phyloP scores from a whole-genome alignment of 2,113 vertebrate species.

The Micronycteris hirsuta region DNA sequence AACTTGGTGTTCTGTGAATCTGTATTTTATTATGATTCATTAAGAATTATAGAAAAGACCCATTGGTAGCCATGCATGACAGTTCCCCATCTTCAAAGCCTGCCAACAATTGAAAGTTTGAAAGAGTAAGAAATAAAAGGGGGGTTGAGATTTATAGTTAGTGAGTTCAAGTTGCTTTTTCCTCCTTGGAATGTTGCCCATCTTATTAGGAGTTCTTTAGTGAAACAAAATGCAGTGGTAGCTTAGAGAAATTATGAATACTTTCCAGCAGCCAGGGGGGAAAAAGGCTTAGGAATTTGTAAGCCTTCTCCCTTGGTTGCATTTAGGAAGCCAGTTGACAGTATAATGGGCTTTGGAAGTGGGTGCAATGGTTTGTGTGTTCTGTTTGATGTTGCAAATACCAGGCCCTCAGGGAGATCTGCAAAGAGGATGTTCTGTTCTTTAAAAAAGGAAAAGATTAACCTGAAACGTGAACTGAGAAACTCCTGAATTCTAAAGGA shows the following conservation, averaged over 20 bases:
- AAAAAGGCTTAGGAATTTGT: conserved; percentile 73
- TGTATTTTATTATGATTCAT: conserved; percentile 62
- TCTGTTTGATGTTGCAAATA: conserved; percentile 85
- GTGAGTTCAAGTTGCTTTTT: conserved; percentile 61
- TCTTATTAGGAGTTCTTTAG: conserved; percentile 81
- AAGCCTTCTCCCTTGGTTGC: conserved; percentile 80
- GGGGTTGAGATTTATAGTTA: conserved; percentile 8
- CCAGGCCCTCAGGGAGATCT: conserved; percentile 78
- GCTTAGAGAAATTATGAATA: conserved; percentile 78
- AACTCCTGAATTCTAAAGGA: conserved; percentile 74
- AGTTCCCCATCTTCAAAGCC: conserved; percentile 42
- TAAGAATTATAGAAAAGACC: conserved; percentile 22
- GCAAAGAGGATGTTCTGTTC: conserved; percentile 82
- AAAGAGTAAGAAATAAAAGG: conserved; percentile 2
- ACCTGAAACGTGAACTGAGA: conserved; percentile 82
- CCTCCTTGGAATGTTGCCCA: conserved; percentile 73
- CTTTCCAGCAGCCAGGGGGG: conserved; percentile 70
- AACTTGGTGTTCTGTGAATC: background rate
- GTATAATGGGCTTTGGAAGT: conserved; percentile 80
- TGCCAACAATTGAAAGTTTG: conserved; percentile 29
- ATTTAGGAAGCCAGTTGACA: conserved; percentile 81
- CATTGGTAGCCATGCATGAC: conserved; percentile 18
- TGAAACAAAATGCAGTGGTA: conserved; percentile 80
- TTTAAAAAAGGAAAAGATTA: conserved; percentile 84
- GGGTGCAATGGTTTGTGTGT: conserved; percentile 77